Percentiles rank a stretch among this genome's conserved stretches.
Evolutionary conservation across 2,113 vertebrate species (phyloP).

Genomic region (Phycodurus eques): DNA sequence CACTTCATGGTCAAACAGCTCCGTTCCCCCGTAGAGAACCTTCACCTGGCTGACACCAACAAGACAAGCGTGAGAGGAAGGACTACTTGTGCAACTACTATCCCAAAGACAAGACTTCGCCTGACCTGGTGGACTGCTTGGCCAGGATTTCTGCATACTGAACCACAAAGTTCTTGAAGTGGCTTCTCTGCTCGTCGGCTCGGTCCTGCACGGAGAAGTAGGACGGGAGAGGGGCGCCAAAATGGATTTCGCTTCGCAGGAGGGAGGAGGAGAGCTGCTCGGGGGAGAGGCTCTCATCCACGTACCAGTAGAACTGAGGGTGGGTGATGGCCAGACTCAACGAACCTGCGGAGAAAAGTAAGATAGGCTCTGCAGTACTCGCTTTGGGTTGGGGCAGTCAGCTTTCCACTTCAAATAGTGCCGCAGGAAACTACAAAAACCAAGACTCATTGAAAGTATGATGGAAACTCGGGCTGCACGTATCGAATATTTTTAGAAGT

Average conservation of each 20-base stretch:
- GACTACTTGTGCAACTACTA: not conserved
- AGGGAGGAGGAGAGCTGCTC: conserved; percentile 89
- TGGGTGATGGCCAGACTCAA: conserved; percentile 95
- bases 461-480: too few relatives aligned
- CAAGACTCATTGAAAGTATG: too few relatives aligned
- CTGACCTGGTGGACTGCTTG: conserved; percentile 88
- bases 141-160: conserved; percentile 88
- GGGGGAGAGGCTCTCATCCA: conserved; percentile 87
- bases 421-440: too few relatives aligned
- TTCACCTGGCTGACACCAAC: conserved; percentile 84
- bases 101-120: not conserved
- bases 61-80: not conserved
- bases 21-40: conserved; percentile 92
- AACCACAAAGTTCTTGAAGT: conserved; percentile 91
- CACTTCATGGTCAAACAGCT: conserved; percentile 96
- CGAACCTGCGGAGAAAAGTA: conserved; percentile 74
- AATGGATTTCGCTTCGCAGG: conserved; percentile 91
- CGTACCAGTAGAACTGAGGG: conserved; percentile 97
- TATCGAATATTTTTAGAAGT: too few relatives aligned
- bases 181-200: conserved; percentile 85
- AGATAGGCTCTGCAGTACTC: not conserved
- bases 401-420: too few relatives aligned
- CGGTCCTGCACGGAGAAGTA: conserved; percentile 91
- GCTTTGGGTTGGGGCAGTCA: too few relatives aligned
- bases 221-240: conserved; percentile 88